Evolutionary conservation across 2,113 vertebrate species (phyloP).

Genomic region (Dolichotis patagonum): DNA sequence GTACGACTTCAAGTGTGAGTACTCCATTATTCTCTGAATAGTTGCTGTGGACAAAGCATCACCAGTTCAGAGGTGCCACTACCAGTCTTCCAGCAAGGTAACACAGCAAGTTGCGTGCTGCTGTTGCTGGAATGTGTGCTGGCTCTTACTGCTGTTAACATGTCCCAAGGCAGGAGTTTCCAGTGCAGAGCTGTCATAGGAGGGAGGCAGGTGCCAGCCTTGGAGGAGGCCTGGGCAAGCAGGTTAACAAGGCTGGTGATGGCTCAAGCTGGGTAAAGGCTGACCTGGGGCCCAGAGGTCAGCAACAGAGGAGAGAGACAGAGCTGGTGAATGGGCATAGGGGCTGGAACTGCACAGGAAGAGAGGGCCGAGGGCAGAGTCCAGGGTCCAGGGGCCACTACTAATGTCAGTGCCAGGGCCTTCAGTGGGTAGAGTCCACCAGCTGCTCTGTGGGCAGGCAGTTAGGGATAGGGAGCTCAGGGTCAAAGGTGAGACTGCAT

Average conservation of each 20-base stretch:
- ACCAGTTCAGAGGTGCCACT: neutral
- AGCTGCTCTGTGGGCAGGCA: neutral
- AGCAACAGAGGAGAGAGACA: neutral
- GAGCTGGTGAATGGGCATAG: neutral
- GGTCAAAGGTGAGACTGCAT: neutral
- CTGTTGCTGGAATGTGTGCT: neutral
- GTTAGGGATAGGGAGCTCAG: fast-evolving
- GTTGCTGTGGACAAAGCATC: neutral
- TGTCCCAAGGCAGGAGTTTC: neutral
- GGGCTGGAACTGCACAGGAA: no score
- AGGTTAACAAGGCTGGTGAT: neutral
- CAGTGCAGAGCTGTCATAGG: no score
- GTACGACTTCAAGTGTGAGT: neutral
- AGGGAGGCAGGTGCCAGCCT: neutral
- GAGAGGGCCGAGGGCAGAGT: neutral
- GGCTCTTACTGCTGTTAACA: neutral
- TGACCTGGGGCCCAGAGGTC: neutral
- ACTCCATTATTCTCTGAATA: neutral
- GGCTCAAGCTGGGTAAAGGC: neutral
- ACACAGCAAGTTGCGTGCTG: neutral
- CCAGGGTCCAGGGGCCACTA: neutral
- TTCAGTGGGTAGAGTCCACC: neutral
- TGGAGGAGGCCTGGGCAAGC: neutral
- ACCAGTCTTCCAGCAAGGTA: neutral
- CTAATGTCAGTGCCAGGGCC: no score